These are phyloP conservation scores for Myotis brandtii DNA, from an alignment of 2,113 vertebrate genomes.

Conservation along the genomic window DNA sequence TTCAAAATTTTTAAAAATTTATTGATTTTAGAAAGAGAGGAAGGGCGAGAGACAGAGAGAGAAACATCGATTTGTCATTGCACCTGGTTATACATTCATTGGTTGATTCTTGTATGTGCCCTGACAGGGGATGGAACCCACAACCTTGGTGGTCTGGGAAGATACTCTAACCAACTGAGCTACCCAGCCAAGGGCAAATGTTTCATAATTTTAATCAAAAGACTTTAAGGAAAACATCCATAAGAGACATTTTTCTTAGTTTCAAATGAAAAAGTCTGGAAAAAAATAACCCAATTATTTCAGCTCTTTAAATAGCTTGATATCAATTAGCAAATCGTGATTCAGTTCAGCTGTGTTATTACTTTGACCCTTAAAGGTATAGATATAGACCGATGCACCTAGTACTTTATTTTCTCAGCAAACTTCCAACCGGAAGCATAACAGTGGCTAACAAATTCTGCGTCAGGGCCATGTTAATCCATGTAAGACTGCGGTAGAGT, in stretches of 20 bases:
- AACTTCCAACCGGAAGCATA: not conserved
- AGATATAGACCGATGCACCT: not conserved
- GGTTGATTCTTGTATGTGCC: not conserved
- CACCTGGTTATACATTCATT: not conserved
- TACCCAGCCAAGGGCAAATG: not conserved
- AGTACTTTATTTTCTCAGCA: not conserved
- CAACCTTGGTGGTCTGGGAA: no score
- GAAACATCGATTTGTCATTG: not conserved
- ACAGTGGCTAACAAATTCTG: not conserved
- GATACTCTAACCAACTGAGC: not conserved
- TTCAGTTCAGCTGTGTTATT: not conserved
- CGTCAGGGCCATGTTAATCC: not conserved
- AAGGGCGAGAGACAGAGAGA: no score
- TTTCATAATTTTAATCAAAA: conserved; percentile 35
- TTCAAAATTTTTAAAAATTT: not conserved
- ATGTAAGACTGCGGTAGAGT: not conserved
- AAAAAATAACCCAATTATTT: not conserved
- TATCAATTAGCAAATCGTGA: conserved; percentile 15
- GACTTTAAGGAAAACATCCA: conserved; percentile 18
- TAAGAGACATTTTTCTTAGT: not conserved
- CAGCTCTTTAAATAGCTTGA: not conserved
- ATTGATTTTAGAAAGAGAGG: not conserved
- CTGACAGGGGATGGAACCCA: not conserved
- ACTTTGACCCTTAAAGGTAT: not conserved
- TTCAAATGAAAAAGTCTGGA: not conserved